phyloP scores from a whole-genome alignment of 2,113 vertebrate species.

The Ancistrus triradiatus region DNA sequence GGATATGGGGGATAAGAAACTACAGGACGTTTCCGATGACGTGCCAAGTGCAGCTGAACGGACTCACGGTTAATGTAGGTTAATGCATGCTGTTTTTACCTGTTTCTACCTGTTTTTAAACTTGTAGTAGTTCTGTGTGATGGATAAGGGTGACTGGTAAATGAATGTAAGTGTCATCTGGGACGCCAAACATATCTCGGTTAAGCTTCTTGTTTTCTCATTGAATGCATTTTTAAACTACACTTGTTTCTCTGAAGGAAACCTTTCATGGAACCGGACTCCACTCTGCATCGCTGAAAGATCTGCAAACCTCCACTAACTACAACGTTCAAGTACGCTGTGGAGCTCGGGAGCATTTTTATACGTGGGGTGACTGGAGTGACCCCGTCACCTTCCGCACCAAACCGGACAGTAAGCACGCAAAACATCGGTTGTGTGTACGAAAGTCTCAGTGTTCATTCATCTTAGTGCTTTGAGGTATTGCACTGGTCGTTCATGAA shows the following conservation, averaged over 20 bases:
- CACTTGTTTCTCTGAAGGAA: constrained; percentile 23
- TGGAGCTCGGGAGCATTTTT: constrained; percentile 47
- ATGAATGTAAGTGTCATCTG: no score
- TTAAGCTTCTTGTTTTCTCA: no score
- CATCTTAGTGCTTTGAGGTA: no score
- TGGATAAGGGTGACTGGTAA: no score
- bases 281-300: background rate
- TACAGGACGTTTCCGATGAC: constrained; percentile 39
- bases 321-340: constrained; percentile 51
- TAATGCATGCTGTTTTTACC: background rate
- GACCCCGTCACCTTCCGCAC: constrained; percentile 33
- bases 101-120: no score
- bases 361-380: constrained; percentile 64
- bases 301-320: constrained; percentile 15
- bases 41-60: constrained; percentile 48
- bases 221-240: no score
- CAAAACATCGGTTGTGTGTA: background rate
- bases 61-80: constrained; percentile 9
- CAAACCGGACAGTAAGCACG: constrained; percentile 53
- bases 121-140: no score
- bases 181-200: no score
- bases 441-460: background rate
- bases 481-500: no score
- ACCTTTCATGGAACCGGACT: constrained; percentile 4
- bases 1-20: constrained; percentile 39